phyloP scores from a whole-genome alignment of 92 coral and sea anemone genomes.

The Epizoanthus illoricatus region DNA sequence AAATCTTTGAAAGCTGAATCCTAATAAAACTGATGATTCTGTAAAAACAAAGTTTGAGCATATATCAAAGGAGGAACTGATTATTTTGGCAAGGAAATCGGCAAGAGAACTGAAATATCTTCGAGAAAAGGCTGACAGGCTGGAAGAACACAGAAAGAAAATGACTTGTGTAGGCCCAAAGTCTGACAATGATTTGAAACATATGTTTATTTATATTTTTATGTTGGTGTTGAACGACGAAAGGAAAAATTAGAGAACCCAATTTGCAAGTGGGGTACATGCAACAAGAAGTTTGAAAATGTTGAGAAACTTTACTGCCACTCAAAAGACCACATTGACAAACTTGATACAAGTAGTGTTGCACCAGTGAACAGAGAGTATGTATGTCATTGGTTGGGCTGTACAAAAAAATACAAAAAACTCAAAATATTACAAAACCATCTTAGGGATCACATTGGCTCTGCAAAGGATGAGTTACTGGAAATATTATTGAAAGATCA shows the following conservation, averaged over 20 bases:
- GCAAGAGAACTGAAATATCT: slow-evolving; percentile 12
- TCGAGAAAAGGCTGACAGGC: slow-evolving; percentile 23
- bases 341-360: slow-evolving; percentile 1
- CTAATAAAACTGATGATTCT: no score
- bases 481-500: slow-evolving; percentile 16
- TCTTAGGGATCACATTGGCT: slow-evolving; percentile 36
- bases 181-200: slow-evolving; percentile 23
- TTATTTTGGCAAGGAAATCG: no score
- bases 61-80: no score
- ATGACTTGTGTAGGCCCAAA: slow-evolving; percentile 30
- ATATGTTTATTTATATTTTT: slow-evolving; percentile 30
- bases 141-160: slow-evolving; percentile 33
- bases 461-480: slow-evolving; percentile 17
- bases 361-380: slow-evolving; percentile 43
- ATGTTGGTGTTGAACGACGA: slow-evolving; percentile 29
- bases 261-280: slow-evolving; percentile 14
- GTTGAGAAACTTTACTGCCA: slow-evolving; percentile 32
- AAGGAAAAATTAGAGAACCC: slow-evolving; percentile 17
- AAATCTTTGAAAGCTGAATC: no score
- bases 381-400: slow-evolving; percentile 40
- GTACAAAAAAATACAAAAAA: slow-evolving; percentile 41
- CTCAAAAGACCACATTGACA: slow-evolving; percentile 33
- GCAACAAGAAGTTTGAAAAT: slow-evolving; percentile 33
- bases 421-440: slow-evolving; percentile 35
- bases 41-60: no score